phyloP scores from a whole-genome alignment of 1,140 invertebrate species.

The Capitella teleta region DNA sequence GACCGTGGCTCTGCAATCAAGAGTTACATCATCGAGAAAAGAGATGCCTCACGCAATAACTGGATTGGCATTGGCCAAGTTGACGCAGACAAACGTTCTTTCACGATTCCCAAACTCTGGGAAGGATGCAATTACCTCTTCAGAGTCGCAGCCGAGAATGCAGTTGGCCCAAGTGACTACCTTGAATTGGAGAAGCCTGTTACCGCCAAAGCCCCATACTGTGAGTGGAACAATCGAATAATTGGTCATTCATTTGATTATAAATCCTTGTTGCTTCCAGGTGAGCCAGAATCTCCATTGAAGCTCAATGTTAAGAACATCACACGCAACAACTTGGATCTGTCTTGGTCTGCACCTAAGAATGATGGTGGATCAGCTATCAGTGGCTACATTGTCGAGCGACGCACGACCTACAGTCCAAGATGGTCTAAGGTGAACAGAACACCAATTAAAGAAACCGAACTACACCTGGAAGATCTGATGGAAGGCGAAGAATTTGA shows the following conservation, averaged over 20 bases:
- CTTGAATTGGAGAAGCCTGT: conserved; percentile 56
- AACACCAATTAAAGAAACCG: conserved; percentile 62
- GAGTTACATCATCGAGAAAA: conserved; percentile 89
- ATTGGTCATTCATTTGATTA: no score
- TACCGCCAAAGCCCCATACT: conserved; percentile 26
- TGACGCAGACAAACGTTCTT: conserved; percentile 2
- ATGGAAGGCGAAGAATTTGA: conserved; percentile 90
- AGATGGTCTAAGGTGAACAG: conserved; percentile 24
- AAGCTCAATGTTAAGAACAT: conserved; percentile 81
- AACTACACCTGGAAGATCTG: conserved; percentile 77
- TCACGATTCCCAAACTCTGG: conserved; percentile 73
- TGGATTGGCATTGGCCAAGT: conserved; percentile 8
- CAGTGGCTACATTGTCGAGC: conserved; percentile 12
- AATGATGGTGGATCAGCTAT: conserved; percentile 41
- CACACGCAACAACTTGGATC: conserved; percentile 80
- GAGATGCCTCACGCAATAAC: conserved; percentile 51
- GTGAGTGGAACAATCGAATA: conserved; percentile 17
- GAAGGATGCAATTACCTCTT: conserved; percentile 93
- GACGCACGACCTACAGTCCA: conserved; percentile 15
- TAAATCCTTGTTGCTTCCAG: conserved; percentile 37
- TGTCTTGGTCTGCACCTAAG: conserved; percentile 80
- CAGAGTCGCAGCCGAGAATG: conserved; percentile 83
- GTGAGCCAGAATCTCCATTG: conserved; percentile 84
- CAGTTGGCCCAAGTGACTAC: conserved; percentile 75
- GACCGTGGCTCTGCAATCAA: conserved; percentile 34